A percentile compares a stretch with the other conserved stretches of the same genome.
Evolutionary conservation across 2,797 vertebrate genomes (phyloP).

Genomic region (Hylomyscus alleni): DNA sequence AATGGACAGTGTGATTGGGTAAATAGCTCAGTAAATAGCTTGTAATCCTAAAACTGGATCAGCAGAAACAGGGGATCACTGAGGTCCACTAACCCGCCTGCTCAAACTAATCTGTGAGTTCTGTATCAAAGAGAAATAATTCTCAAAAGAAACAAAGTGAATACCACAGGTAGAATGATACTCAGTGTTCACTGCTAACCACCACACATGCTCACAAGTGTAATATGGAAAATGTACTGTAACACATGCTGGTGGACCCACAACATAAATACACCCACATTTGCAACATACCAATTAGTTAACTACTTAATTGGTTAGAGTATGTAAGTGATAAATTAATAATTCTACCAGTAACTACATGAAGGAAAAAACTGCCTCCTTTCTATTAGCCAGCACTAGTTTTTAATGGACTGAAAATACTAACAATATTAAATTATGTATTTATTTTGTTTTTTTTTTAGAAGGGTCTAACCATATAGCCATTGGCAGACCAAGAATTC

Average conservation of each 20-base stretch:
- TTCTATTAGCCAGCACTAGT: not conserved
- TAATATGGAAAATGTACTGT: not conserved
- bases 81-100: not conserved
- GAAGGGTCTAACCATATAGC: not conserved
- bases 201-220: not conserved
- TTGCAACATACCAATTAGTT: not conserved
- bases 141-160: not conserved
- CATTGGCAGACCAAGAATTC: not conserved
- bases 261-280: not conserved
- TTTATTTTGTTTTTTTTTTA: not conserved
- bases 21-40: not conserved
- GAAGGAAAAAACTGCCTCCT: not conserved
- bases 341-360: not conserved
- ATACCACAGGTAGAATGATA: not conserved
- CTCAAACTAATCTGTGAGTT: not conserved
- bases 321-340: not conserved
- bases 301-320: not conserved
- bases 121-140: not conserved
- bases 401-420: not conserved
- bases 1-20: not conserved
- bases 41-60: not conserved
- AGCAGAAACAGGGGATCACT: not conserved
- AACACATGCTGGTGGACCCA: not conserved
- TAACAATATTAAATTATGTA: not conserved
- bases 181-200: not conserved